Conservation (phyloP, 2,888 invertebrate species). For the Hololepta plana region DNA sequence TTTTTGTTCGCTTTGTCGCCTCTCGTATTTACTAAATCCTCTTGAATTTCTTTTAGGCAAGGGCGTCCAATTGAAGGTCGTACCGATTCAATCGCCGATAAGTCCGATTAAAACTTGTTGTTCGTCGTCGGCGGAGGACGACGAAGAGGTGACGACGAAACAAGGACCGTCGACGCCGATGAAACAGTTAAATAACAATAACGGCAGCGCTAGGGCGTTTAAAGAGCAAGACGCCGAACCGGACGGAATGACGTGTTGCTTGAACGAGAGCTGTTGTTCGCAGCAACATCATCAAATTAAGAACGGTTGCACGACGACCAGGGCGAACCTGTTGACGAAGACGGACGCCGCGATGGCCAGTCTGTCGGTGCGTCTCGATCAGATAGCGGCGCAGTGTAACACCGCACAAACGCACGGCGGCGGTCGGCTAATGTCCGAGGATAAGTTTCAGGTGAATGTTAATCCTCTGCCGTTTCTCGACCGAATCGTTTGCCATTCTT, state of each 20-base stretch:
- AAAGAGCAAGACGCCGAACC: constrained; percentile 8
- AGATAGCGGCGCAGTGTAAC: constrained; percentile 50
- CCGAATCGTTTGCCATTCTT: constrained; percentile 5
- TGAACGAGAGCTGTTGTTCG: too few relatives aligned
- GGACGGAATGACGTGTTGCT: constrained; percentile 9
- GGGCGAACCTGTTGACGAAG: constrained; percentile 42
- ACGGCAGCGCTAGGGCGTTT: too few relatives aligned
- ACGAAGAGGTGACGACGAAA: too few relatives aligned
- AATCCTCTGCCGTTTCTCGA: too few relatives aligned
- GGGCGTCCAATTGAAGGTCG: constrained; percentile 14
- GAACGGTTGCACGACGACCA: constrained; percentile 20
- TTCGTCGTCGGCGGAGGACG: too few relatives aligned
- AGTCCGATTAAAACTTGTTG: too few relatives aligned
- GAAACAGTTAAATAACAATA: constrained; percentile 12
- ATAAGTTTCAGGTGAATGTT: constrained; percentile 58
- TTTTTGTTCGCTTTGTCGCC: too few relatives aligned
- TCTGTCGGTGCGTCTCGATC: constrained; percentile 45
- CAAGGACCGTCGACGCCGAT: too few relatives aligned
- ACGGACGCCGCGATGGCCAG: constrained; percentile 54
- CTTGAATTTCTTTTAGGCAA: constrained; percentile 12
- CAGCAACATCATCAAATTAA: too few relatives aligned
- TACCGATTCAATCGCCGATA: constrained; percentile 13
- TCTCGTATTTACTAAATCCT: too few relatives aligned
- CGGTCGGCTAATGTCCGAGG: constrained; percentile 54
- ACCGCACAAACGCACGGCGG: constrained; percentile 60